Conservation (phyloP, 1,140 invertebrate species). For the Rhopalosiphum padi region DNA sequence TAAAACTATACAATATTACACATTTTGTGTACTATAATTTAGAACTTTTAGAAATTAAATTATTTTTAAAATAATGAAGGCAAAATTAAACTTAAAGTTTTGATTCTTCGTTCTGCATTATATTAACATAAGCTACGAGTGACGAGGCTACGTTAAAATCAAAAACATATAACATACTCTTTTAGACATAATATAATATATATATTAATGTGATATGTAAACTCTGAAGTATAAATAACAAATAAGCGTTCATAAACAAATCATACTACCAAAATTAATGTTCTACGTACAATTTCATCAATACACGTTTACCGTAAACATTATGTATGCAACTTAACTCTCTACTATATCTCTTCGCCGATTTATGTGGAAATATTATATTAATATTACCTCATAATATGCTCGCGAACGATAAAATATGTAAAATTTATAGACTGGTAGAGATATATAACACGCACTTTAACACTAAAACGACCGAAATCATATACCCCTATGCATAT, state of each 20-base stretch:
- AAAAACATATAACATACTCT: neutral
- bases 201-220: neutral
- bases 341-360: neutral
- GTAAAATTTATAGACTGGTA: neutral
- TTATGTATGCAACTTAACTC: neutral
- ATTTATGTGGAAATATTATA: neutral
- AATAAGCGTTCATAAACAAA: slow-evolving; percentile 1
- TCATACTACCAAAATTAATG: neutral
- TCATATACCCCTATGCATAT: neutral
- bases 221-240: neutral
- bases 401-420: neutral
- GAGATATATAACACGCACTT: neutral
- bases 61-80: neutral
- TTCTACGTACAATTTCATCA: neutral
- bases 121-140: neutral
- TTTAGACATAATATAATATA: neutral
- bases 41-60: neutral
- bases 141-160: neutral
- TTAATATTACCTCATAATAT: slow-evolving; percentile 12
- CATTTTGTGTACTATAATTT: neutral
- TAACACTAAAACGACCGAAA: neutral
- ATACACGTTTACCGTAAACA: neutral
- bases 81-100: neutral
- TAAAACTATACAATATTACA: neutral
- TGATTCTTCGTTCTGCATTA: neutral